These are phyloP conservation scores for Chloroceryle inda DNA, from an alignment of 2,797 vertebrate species.

Conservation along the genomic window DNA sequence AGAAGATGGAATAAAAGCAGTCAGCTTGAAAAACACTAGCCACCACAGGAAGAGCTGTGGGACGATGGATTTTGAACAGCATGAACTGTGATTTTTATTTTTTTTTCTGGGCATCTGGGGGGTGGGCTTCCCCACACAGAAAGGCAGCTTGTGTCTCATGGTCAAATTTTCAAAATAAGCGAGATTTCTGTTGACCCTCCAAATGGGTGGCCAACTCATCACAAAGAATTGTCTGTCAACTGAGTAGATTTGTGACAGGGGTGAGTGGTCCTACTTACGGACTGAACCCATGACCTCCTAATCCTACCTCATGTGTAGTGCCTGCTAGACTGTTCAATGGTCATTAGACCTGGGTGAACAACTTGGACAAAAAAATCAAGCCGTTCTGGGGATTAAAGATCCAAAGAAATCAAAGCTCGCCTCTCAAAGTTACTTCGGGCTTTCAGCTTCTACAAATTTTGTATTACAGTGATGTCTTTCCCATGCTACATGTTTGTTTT, in stretches of 20 bases:
- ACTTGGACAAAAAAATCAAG: conserved; percentile 37
- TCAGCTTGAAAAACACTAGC: not conserved
- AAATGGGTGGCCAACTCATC: conserved; percentile 74
- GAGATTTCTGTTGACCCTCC: conserved; percentile 68
- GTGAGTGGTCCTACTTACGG: conserved; percentile 61
- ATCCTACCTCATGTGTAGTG: conserved; percentile 73
- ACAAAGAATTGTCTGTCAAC: conserved; percentile 71
- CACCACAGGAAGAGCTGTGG: not conserved
- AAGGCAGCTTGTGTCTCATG: conserved; percentile 50
- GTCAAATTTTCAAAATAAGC: conserved; percentile 64
- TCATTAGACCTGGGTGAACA: conserved; percentile 74
- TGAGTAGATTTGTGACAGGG: conserved; percentile 72
- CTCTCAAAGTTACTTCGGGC: not conserved
- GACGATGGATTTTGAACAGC: not conserved
- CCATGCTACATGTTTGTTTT: not conserved
- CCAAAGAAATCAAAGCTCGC: conserved; percentile 21
- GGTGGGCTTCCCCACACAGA: conserved; percentile 12
- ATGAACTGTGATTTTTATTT: not conserved
- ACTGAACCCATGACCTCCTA: conserved; percentile 79
- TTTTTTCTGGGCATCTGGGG: not conserved
- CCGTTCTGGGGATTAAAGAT: conserved; percentile 56
- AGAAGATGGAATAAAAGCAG: not conserved
- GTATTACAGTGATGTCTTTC: not conserved
- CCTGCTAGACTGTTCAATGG: conserved; percentile 68
- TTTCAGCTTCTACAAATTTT: not conserved